These are phyloP conservation scores for Leptopilina syphax DNA, from an alignment of 2,888 invertebrate genomes.

Conservation along the genomic window DNA sequence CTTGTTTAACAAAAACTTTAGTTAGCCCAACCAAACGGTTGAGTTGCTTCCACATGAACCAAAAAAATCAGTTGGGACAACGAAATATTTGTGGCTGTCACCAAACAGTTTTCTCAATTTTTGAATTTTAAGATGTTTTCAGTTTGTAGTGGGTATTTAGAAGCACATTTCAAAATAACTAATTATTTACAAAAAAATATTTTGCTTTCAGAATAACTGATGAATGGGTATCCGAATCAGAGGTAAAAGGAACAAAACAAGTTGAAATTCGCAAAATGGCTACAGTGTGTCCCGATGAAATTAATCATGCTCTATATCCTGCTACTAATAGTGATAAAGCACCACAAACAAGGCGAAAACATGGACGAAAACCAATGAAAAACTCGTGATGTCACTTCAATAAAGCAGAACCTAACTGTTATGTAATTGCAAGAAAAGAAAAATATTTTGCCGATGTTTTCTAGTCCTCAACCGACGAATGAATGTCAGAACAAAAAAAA, in stretches of 20 bases:
- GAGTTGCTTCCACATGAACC: too few species aligned
- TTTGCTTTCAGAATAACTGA: constrained; percentile 85
- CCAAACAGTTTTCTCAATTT: too few species aligned
- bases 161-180: not conserved
- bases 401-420: constrained; percentile 21
- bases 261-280: constrained; percentile 70
- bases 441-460: constrained; percentile 58
- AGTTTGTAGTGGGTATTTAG: too few species aligned
- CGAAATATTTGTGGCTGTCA: too few species aligned
- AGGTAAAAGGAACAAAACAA: constrained; percentile 74
- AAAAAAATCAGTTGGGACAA: too few species aligned
- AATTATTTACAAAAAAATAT: not conserved
- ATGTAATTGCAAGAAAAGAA: constrained; percentile 12
- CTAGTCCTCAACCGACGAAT: constrained; percentile 61
- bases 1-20: too few species aligned
- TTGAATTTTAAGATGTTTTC: too few species aligned
- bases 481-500: constrained; percentile 51
- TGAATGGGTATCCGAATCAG: constrained; percentile 88
- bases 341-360: constrained; percentile 66
- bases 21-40: too few species aligned
- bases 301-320: constrained; percentile 68
- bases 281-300: constrained; percentile 63
- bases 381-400: constrained; percentile 60
- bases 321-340: constrained; percentile 65
- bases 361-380: constrained; percentile 72